These are phyloP conservation scores for Brachypalpus laphriformis DNA, from an alignment of 2,888 invertebrate species.

Conservation along the genomic window DNA sequence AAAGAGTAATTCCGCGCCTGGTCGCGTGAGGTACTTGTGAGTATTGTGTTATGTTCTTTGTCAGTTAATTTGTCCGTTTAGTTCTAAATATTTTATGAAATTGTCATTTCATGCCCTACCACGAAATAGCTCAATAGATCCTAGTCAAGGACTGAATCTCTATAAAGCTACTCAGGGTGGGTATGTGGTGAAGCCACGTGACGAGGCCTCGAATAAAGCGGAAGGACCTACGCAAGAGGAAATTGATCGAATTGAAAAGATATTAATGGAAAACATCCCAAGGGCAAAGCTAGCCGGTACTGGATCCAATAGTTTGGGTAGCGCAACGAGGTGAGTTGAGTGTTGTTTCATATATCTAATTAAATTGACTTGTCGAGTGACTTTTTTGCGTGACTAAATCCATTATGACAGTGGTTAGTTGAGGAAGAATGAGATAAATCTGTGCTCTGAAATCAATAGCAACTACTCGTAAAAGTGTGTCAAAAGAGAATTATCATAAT, in stretches of 20 bases:
- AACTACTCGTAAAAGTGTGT: too few species aligned
- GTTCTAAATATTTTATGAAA: conserved; percentile 71
- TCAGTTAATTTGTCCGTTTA: conserved; percentile 58
- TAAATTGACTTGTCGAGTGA: not conserved
- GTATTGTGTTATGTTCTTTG: conserved; percentile 53
- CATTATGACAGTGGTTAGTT: not conserved
- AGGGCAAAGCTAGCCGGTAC: conserved; percentile 81
- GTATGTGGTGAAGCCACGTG: conserved; percentile 86
- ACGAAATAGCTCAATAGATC: conserved; percentile 81
- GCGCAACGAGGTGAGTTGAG: conserved; percentile 81
- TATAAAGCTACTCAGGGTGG: conserved; percentile 84
- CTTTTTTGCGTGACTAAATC: not conserved
- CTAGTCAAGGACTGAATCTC: conserved; percentile 82
- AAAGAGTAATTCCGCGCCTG: conserved; percentile 83
- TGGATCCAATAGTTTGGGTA: conserved; percentile 84
- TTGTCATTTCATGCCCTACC: conserved; percentile 60
- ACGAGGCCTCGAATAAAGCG: conserved; percentile 87
- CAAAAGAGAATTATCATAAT: too few species aligned
- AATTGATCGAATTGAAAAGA: conserved; percentile 85
- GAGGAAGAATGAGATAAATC: not conserved
- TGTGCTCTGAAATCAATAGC: too few species aligned
- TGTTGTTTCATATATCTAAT: not conserved
- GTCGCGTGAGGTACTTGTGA: conserved; percentile 80
- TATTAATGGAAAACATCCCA: conserved; percentile 83
- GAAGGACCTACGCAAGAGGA: conserved; percentile 86